Conservation (phyloP, 2,888 invertebrate species). For the Trachelus stipa region DNA sequence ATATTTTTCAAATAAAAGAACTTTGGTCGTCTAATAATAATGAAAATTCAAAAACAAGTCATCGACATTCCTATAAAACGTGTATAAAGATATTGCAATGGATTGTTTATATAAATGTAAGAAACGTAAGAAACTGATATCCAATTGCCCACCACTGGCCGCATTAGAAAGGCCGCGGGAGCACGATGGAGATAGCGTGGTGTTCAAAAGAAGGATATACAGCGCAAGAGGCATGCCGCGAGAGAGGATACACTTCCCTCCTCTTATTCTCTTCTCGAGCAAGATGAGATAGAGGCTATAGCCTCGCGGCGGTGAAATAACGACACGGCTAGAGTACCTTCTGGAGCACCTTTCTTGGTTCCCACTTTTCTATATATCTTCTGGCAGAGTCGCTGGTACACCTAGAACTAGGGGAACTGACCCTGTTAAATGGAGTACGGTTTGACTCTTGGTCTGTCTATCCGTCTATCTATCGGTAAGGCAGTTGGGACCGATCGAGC, state of each 20-base stretch:
- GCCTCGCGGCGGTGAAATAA: conserved; percentile 61
- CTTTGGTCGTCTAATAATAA: not conserved
- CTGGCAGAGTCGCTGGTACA: not conserved
- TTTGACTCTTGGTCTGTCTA: not conserved
- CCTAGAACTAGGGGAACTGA: not conserved
- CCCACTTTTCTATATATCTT: conserved; percentile 22
- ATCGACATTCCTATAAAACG: not conserved
- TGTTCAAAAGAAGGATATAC: conserved; percentile 34
- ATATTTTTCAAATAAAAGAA: not conserved
- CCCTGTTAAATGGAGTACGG: not conserved
- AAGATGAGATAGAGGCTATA: conserved; percentile 52
- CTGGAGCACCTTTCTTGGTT: conserved; percentile 46
- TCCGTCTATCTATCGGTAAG: not conserved
- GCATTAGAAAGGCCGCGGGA: conserved; percentile 25
- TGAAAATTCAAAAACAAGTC: not conserved
- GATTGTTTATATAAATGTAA: not conserved
- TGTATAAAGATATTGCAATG: not conserved
- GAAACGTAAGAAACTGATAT: conserved; percentile 15
- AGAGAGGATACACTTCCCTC: conserved; percentile 27
- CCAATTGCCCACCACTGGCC: conserved; percentile 30
- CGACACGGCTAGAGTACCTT: conserved; percentile 54
- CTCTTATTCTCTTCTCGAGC: conserved; percentile 39
- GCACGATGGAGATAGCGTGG: conserved; percentile 37
- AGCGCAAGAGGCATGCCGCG: conserved; percentile 29
- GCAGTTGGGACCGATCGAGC: not conserved